phyloP scores from a whole-genome alignment of 2,888 invertebrate species.

The Eilema sororculum region DNA sequence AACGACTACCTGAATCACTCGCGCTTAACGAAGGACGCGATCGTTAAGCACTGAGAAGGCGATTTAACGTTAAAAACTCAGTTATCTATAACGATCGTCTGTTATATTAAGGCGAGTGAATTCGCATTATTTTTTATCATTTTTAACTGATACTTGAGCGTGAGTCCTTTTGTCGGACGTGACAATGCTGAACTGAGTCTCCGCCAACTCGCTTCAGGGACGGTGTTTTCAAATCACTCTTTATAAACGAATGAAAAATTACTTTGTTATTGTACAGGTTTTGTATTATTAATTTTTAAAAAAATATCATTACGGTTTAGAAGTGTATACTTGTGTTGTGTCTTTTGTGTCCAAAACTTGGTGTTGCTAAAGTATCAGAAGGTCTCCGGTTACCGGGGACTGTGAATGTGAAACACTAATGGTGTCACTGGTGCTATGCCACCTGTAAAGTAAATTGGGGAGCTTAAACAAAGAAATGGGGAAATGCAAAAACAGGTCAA shows the following conservation, averaged over 20 bases:
- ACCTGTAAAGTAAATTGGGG: neutral
- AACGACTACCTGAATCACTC: conserved; percentile 83
- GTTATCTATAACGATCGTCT: conserved; percentile 81
- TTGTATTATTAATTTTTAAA: conserved; percentile 44
- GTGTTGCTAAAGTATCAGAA: neutral
- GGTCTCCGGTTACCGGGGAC: neutral
- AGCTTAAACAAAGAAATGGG: neutral
- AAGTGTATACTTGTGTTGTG: neutral
- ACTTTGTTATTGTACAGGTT: conserved; percentile 66
- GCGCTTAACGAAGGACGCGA: conserved; percentile 75
- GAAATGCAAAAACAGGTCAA: neutral
- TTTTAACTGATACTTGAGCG: conserved; percentile 72
- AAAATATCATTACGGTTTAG: conserved; percentile 9
- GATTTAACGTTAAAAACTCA: conserved; percentile 82
- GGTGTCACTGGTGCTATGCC: conserved; percentile 1
- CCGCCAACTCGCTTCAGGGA: conserved; percentile 63
- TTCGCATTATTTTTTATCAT: conserved; percentile 84
- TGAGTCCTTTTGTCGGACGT: conserved; percentile 68
- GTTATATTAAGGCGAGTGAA: conserved; percentile 76
- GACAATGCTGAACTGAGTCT: conserved; percentile 63
- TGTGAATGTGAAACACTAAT: neutral
- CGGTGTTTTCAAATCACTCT: conserved; percentile 66
- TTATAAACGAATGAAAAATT: conserved; percentile 73
- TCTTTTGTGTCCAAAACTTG: neutral
- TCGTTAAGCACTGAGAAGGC: conserved; percentile 74